A percentile compares a stretch with the other conserved stretches of the same genome.
Evolutionary conservation across 2,797 vertebrate genomes (phyloP).

Genomic region (Prunella strophiata): DNA sequence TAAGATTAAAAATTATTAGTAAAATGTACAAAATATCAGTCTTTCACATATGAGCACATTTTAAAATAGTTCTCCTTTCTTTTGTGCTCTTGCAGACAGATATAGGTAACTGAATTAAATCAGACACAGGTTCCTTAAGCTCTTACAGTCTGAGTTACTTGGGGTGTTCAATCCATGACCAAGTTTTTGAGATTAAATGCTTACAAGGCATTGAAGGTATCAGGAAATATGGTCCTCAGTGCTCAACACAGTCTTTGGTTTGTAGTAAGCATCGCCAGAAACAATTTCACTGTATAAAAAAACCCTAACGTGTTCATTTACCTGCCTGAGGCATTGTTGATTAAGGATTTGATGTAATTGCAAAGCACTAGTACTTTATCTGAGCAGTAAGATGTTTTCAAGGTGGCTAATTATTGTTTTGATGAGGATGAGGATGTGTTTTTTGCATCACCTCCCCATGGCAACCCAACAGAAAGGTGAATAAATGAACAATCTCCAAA

Average conservation of each 20-base stretch:
- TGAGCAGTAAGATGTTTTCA: not conserved
- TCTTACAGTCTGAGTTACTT: not conserved
- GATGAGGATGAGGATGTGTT: not conserved
- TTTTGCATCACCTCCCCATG: not conserved
- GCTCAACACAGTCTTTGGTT: not conserved
- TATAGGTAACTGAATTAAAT: not conserved
- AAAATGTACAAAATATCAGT: not conserved
- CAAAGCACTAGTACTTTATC: not conserved
- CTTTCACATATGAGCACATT: not conserved
- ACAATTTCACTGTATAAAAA: not conserved
- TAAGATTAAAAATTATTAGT: not conserved
- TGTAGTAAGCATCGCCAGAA: not conserved
- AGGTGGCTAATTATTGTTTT: not conserved
- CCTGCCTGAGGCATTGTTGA: not conserved
- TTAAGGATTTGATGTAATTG: not conserved
- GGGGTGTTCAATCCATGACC: not conserved
- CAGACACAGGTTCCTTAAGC: rapidly evolving
- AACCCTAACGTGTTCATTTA: rapidly evolving
- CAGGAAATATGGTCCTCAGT: not conserved
- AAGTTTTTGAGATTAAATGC: not conserved
- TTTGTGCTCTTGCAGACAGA: not conserved
- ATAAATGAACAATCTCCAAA: not conserved
- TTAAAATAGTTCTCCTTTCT: not conserved
- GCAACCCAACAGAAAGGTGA: not conserved
- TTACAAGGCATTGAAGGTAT: not conserved